A percentile compares a stretch with the other conserved stretches of the same genome.
Conservation (phyloP, 2,888 invertebrate species). For the Mesorhabditis spiculigera region DNA sequence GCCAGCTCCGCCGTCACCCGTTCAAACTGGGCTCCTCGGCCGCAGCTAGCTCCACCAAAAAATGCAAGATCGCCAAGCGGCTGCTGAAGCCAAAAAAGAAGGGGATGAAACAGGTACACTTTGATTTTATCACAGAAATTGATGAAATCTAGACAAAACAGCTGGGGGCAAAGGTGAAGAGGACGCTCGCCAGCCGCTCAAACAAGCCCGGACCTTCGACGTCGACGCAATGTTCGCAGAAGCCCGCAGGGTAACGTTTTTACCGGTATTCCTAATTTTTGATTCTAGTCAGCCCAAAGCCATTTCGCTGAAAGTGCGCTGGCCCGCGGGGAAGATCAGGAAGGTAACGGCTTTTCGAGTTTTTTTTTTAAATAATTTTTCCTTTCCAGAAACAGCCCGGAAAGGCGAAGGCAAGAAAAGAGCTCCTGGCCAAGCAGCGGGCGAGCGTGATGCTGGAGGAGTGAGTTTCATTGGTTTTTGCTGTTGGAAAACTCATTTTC, state of each 20-base stretch:
- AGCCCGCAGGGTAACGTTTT: conserved; percentile 18
- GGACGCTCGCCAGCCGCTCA: conserved; percentile 13
- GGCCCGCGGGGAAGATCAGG: background rate
- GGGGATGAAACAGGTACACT: too few species aligned
- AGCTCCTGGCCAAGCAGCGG: background rate
- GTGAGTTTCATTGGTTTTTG: background rate
- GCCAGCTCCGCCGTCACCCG: too few species aligned
- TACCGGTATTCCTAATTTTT: background rate
- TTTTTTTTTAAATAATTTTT: background rate
- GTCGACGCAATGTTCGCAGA: conserved; percentile 40
- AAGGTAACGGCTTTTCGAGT: conserved; percentile 5
- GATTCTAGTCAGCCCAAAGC: conserved; percentile 21
- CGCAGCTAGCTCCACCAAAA: too few species aligned
- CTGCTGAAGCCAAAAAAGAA: too few species aligned
- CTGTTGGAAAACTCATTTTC: background rate
- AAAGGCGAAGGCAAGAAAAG: background rate
- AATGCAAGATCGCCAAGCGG: too few species aligned
- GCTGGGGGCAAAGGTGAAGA: background rate
- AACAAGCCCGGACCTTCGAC: conserved; percentile 49
- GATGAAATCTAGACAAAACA: too few species aligned
- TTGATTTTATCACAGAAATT: too few species aligned
- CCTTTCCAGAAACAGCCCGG: background rate
- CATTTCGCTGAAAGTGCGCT: conserved; percentile 16
- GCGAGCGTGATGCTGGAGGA: background rate
- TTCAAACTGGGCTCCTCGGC: too few species aligned